A percentile compares a stretch with the other conserved stretches of the same genome.
These are phyloP conservation scores for Syngnathus scovelli DNA, from an alignment of 2,113 vertebrate genomes.

Conservation along the genomic window DNA sequence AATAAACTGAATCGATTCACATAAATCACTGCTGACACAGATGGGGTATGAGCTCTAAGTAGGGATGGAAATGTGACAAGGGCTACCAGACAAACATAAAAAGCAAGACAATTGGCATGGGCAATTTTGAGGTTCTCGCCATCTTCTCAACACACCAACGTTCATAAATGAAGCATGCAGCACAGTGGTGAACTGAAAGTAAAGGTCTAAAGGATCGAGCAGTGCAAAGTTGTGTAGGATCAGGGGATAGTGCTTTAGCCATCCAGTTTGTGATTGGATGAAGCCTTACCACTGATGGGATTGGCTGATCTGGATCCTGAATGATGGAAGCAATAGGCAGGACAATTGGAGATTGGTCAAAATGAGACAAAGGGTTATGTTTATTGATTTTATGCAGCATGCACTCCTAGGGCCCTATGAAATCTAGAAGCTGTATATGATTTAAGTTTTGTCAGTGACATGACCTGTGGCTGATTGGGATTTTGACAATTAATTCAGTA, in stretches of 20 bases:
- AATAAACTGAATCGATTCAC: conserved; percentile 9
- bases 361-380: conserved; percentile 53
- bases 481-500: neutral
- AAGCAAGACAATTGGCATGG: conserved; percentile 17
- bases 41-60: conserved; percentile 11
- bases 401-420: conserved; percentile 40
- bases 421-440: neutral
- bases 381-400: conserved; percentile 53
- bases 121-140: conserved; percentile 16
- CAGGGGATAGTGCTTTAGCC: conserved; percentile 3
- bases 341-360: conserved; percentile 80
- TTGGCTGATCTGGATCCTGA: conserved; percentile 99
- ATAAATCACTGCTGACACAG: conserved; percentile 17
- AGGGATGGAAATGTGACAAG: conserved; percentile 19
- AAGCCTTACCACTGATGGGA: conserved; percentile 97
- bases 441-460: neutral
- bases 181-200: conserved; percentile 4
- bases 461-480: neutral
- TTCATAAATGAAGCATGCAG: conserved; percentile 24
- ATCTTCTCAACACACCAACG: neutral
- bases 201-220: conserved; percentile 10
- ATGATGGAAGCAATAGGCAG: conserved; percentile 82
- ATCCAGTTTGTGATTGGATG: conserved; percentile 58
- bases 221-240: conserved; percentile 40
- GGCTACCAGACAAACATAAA: conserved; percentile 11